Evolutionary conservation across 2,797 vertebrate species (phyloP).

Genomic region (Poecilia velifera): DNA sequence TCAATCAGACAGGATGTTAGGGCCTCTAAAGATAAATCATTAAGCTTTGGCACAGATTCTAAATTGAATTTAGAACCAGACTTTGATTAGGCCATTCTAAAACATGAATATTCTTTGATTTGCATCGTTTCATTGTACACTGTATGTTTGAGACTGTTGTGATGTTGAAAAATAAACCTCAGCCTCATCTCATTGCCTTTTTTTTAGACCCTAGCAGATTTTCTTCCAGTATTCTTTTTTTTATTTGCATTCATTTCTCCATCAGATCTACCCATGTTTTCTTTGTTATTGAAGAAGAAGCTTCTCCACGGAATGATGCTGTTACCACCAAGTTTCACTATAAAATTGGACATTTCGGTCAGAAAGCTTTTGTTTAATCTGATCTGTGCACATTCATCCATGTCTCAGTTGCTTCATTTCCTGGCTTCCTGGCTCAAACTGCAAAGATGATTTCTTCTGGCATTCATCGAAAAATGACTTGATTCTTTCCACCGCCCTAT

Average conservation of each 20-base stretch:
- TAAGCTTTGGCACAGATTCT: background rate
- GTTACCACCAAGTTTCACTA: background rate
- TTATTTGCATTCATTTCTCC: background rate
- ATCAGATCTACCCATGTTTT: background rate
- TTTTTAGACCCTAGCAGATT: background rate
- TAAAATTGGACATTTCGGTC: background rate
- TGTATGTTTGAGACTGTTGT: too few species aligned
- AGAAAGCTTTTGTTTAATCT: background rate
- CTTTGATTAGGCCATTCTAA: background rate
- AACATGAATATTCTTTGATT: background rate
- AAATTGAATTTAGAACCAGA: background rate
- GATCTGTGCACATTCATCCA: background rate
- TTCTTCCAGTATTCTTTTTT: background rate
- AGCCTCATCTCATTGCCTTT: background rate
- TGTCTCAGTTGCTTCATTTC: background rate
- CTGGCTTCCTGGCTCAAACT: background rate
- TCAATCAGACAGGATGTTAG: background rate
- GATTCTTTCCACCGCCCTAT: background rate
- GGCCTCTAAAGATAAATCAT: background rate
- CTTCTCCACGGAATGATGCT: background rate
- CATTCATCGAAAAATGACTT: background rate
- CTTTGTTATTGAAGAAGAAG: background rate
- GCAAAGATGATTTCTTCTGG: background rate
- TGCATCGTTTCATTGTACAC: background rate
- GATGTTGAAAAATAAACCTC: too few species aligned